Conservation (phyloP, 2,113 vertebrate species). For the Aptenodytes patagonicus region DNA sequence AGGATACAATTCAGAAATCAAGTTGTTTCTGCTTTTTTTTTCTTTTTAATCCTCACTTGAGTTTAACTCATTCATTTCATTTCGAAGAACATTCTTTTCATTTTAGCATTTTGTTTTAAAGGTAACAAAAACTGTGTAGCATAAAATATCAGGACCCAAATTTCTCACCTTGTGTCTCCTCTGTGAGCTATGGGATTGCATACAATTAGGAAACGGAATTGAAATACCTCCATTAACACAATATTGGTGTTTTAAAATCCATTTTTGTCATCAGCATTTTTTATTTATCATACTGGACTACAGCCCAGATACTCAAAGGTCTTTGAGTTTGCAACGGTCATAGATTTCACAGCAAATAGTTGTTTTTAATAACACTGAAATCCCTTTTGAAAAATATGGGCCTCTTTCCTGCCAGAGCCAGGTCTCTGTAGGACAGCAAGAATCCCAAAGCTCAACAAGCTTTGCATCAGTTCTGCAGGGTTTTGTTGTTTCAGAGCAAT, state of each 20-base stretch:
- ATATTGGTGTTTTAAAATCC: background rate
- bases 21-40: background rate
- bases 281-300: background rate
- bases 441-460: background rate
- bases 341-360: constrained; percentile 7
- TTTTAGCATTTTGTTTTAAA: background rate
- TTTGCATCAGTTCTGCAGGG: background rate
- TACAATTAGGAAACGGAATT: background rate
- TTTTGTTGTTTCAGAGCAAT: background rate
- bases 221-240: background rate
- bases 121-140: background rate
- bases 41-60: background rate
- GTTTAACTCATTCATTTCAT: background rate
- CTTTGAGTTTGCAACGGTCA: background rate
- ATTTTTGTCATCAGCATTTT: background rate
- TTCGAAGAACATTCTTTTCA: background rate
- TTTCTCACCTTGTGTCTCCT: background rate
- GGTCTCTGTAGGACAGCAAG: background rate
- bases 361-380: constrained; percentile 6
- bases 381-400: background rate
- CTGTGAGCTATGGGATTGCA: background rate
- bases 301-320: background rate
- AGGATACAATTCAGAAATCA: background rate
- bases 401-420: background rate
- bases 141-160: background rate